Conservation (phyloP, 2,113 vertebrate genomes). For the Larimichthys crocea region DNA sequence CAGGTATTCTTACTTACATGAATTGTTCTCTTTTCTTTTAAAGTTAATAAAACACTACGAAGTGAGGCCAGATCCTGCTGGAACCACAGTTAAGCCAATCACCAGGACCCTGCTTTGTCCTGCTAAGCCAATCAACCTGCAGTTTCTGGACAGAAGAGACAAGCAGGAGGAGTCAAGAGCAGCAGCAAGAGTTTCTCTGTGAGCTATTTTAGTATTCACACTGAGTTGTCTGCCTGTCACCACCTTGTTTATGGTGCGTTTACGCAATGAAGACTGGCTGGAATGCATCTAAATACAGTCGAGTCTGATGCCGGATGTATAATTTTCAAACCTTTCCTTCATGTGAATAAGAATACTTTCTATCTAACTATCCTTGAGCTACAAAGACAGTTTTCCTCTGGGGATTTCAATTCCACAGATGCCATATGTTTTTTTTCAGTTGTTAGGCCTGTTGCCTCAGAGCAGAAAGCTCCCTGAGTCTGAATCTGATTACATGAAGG, state of each 20-base stretch:
- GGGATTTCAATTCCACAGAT: background rate
- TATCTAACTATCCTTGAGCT: background rate
- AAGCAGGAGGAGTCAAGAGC: background rate
- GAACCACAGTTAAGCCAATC: slow-evolving; percentile 72
- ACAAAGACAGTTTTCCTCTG: background rate
- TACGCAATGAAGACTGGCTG: slow-evolving; percentile 9
- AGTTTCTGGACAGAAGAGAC: slow-evolving; percentile 78
- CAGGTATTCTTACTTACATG: background rate
- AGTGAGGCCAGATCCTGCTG: slow-evolving; percentile 80
- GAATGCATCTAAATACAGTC: background rate
- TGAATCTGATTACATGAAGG: background rate
- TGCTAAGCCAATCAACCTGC: slow-evolving; percentile 79
- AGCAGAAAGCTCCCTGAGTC: background rate
- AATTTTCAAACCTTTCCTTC: background rate
- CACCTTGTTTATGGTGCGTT: slow-evolving; percentile 26
- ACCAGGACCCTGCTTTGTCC: slow-evolving; percentile 84
- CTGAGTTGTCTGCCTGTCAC: background rate
- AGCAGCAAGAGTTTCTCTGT: slow-evolving; percentile 21
- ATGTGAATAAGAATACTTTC: background rate
- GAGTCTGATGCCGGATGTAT: background rate
- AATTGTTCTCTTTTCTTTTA: background rate
- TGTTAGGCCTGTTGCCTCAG: background rate
- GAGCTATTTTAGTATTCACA: slow-evolving; percentile 54
- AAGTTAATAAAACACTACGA: slow-evolving; percentile 84
- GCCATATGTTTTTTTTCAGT: background rate